Evolutionary conservation across 1,140 invertebrate genomes (phyloP), one percentile per base, ranked within the genome.

Genomic region (Listronotus bonariensis): DNA sequence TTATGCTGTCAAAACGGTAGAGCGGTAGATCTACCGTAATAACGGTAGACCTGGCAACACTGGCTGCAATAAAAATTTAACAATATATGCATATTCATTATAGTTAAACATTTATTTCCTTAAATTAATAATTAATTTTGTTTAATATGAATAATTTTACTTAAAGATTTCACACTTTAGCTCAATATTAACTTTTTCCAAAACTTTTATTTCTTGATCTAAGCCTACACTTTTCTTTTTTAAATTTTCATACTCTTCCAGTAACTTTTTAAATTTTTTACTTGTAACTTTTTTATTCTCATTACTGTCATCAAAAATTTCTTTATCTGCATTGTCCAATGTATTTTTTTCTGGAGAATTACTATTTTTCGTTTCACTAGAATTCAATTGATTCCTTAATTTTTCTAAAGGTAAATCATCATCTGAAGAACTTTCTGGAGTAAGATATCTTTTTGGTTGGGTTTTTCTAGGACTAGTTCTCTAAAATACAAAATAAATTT

Each of bases 81-180:
- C n/a, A n/a, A n/a, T n/a, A n/a, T n/a, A n/a, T n/a, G n/a, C n/a
- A n/a, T n/a, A n/a, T n/a, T n/a, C n/a, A n/a, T n/a, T n/a, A n/a
- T n/a, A n/a, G n/a, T n/a, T n/a, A n/a, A n/a, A n/a, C n/a, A n/a
- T n/a, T n/a, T n/a, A n/a, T n/a, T n/a, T n/a, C n/a, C n/a, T n/a
- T n/a, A n/a, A n/a, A n/a, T n/a, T n/a, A n/a, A n/a, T n/a, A n/a
- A n/a, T n/a, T n/a, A n/a, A n/a, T n/a, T n/a, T n/a, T n/a, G 20
- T 26, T 5, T 26, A 26, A 26, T 26, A 26, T n/a, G n/a, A 26
- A 26, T 26, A 26, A 26, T 26, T 26, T 36, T 17, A 55, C 15
- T 36, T 57, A 14, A 57, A 43, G 8, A 57, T 32, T n/a, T 57
- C 43, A 57, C 34, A 46, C 26, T 57, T 57, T n/a, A 45, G 17